phyloP scores from a whole-genome alignment of 2,113 vertebrate species.

The Misgurnus mizolepis region DNA sequence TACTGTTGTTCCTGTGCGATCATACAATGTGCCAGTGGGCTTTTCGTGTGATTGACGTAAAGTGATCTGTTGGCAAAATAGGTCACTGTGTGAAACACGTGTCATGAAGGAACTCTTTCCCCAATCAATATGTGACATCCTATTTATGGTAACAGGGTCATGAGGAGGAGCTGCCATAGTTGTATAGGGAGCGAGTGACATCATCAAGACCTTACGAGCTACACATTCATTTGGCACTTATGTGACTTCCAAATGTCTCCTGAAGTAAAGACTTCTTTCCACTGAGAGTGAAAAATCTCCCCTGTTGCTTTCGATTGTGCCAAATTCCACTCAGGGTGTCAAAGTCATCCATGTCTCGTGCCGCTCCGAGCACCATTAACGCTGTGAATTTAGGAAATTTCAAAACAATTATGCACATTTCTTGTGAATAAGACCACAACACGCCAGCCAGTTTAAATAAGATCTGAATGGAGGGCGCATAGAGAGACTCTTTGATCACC shows the following conservation, averaged over 20 bases:
- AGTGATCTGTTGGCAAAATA: constrained; percentile 69
- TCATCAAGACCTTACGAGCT: constrained; percentile 51
- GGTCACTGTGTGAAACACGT: constrained; percentile 69
- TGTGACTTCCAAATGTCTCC: constrained; percentile 64
- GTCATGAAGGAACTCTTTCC: constrained; percentile 66
- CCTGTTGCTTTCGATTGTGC: constrained; percentile 51
- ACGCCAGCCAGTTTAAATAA: constrained; percentile 46
- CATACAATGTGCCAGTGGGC: not conserved
- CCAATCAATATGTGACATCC: constrained; percentile 71
- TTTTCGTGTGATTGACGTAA: constrained; percentile 22
- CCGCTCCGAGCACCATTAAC: not conserved
- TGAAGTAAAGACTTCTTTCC: constrained; percentile 53
- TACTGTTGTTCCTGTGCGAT: not conserved
- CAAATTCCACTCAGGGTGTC: constrained; percentile 61
- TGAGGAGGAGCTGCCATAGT: constrained; percentile 66
- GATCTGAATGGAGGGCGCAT: constrained; percentile 38
- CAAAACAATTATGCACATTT: constrained; percentile 21
- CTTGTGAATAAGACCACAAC: constrained; percentile 31
- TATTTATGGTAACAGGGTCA: constrained; percentile 78
- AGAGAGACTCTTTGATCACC: constrained; percentile 49
- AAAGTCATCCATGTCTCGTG: constrained; percentile 54
- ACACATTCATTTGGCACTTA: constrained; percentile 27
- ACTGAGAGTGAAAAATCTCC: constrained; percentile 50
- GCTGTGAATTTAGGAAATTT: constrained; percentile 1
- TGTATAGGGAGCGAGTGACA: constrained; percentile 59